Percentiles rank a stretch among this genome's conserved stretches.
Conservation (phyloP, 37 sponge, comb jelly and placozoan species). For the Chondrilla cf. caribensis region DNA sequence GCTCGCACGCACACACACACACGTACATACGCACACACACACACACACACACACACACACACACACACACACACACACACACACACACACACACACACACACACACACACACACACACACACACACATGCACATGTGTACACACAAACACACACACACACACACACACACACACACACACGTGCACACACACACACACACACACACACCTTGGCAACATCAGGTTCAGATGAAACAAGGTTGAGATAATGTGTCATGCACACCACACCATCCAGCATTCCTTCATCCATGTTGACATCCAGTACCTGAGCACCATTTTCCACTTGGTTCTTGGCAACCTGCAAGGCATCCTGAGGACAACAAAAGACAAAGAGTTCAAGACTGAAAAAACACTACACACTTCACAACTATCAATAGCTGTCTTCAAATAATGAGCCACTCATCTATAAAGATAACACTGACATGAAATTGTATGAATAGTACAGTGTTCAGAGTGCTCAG, state of each 20-base stretch:
- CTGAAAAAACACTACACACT: too few relatives aligned
- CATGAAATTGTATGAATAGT: too few relatives aligned
- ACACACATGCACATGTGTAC: not conserved
- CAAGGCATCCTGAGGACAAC: slow-evolving; percentile 75
- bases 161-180: too few relatives aligned
- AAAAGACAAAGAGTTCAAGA: not conserved
- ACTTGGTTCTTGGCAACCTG: slow-evolving; percentile 91
- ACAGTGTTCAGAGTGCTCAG: too few relatives aligned
- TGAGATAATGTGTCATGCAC: slow-evolving; percentile 86
- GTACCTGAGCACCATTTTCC: slow-evolving; percentile 91
- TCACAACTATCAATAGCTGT: too few relatives aligned
- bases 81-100: not conserved
- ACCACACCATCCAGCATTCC: slow-evolving; percentile 93
- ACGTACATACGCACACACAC: not conserved
- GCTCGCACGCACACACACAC: not conserved
- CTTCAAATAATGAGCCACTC: not conserved
- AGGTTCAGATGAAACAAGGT: slow-evolving; percentile 91
- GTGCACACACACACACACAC: not conserved
- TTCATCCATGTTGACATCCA: slow-evolving; percentile 99
- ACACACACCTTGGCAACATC: slow-evolving; percentile 51
- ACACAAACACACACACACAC: too few relatives aligned
- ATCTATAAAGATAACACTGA: not conserved
- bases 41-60: not conserved
- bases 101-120: slow-evolving; percentile 14
- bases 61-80: not conserved